Evolutionary conservation across 2,113 vertebrate genomes (phyloP), one percentile per base, ranked within the genome.

Genomic region (Chionis minor): DNA sequence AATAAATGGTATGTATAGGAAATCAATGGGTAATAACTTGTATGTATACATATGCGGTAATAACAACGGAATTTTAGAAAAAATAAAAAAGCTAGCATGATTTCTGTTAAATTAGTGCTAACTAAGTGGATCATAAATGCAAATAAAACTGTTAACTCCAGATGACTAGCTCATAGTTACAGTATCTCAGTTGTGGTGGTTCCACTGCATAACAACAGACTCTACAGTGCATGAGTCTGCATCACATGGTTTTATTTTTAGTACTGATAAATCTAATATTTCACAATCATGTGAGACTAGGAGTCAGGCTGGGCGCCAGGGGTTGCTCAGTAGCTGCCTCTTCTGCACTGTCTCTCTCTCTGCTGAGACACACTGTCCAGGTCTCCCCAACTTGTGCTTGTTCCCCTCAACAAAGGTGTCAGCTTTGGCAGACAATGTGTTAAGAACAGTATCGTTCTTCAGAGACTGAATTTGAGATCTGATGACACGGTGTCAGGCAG

Each of bases 231-330:
- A 44, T 93, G 80, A 92, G 55, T 94, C 92, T 8, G 0, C 42
- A 84, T 94, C 92, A 92, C 86, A 55, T 88, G 82, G 13, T 74
- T 90, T 96, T 96, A 95, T 95, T 96, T 95, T 94, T 95, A 93
- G 93, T 47, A 27, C 51, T 84, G 72, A 83, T 82, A 88, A 88
- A 88, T 88, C 58, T 77, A 86, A 73, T 93, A 67, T 90, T 81
- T 88, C 42, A 73, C n/a, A 45, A 73, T 59, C 61, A 42, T 62
- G 38, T 81, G 67, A 83, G 81, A 38, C 51, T 49, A 27, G 32
- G 19, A 65, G 70, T 55, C 59, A 35, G 66, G 28, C 77, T 85
- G 83, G 47, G 77, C 44, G 42, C 49, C 0, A 5, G 33, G 67
- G 51, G 17, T 78, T 79, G 83, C 90, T 67, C 78, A 56, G 81